Base-by-base conservation (phyloP, 2,113 vertebrate genomes). In the Oriolus oriolus region DNA sequence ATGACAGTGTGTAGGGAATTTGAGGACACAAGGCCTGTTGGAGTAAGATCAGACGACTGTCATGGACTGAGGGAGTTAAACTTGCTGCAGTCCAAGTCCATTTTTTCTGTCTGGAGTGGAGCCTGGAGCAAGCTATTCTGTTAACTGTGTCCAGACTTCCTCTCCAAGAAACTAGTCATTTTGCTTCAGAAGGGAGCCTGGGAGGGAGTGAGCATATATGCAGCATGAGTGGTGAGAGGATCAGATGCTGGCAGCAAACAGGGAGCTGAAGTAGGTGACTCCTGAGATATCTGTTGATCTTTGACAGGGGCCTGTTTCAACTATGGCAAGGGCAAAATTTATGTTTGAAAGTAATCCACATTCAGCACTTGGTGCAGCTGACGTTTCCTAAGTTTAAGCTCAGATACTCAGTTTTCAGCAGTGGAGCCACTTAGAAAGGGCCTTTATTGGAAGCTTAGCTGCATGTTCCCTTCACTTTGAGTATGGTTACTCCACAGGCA, bases 121-220 rank as follows among this genome's bases (percentile, higher is more conserved):
- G 93, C 95, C 94, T 93, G 93, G 76, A 92, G 93, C 64, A 87
- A 81, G 76, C 68, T 78, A 84, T 95, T 90, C 86, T 96, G 89
- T 96, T 83, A 97, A 78, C 91, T 56, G 31, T 2, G 2, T 92
- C 60, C 91, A 93, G 89, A 79, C 52, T 95, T 95, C 80, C 86
- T 95, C 60, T 95, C 94, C 95, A 95, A 95, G 76, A 74, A 95
- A 92, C 91, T 66, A 77, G 89, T 89, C 16, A 86, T 92, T 95
- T 95, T 5, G 15, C 76, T 89, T 90, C 89, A 89, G 68, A 78
- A 84, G 69, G 61, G 65, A 95, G 80, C 60, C 79, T 86, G 76
- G 68, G 83, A 92, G 83, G 71, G 63, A 81, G 61, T 0, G 14
- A 92, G 64, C 66, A 35, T 84, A 66, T 33, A 92, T 81, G 60